Evolutionary conservation across 2,113 vertebrate genomes (phyloP), one percentile per base, ranked within the genome.

Genomic region (Phylloscopus trochiloides): DNA sequence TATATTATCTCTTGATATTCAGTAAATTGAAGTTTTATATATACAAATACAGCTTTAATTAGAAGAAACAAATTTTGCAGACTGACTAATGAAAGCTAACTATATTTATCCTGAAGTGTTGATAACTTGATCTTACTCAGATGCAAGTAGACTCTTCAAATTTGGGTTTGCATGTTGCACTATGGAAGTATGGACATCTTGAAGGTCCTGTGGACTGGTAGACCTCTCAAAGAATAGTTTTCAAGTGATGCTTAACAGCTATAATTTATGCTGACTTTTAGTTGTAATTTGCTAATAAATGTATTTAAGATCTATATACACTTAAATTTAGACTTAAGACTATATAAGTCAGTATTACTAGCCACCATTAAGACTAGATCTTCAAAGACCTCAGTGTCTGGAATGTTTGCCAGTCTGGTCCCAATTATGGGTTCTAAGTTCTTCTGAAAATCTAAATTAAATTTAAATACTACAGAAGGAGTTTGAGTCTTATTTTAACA

Each of bases 391-490:
- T 92, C 59, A n/a, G 7, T 52, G 48, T 89, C 92, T 92, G 91
- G 72, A 86, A 92, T 86, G 86, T 67, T 90, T 92, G 72, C 25
- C 88, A 90, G 76, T 93, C 77, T 91, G 82, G 66, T 62, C 73
- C 77, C 80, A 91, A 2, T 92, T 88, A 95, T 75, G 76, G 40
- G 68, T 81, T 89, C 68, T 83, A 83, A 71, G 63, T 73, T 84
- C 75, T 86, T 88, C 79, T 88, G 88, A 94, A 96, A 95, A 97
- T 95, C 79, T 85, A 59, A 88, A 74, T 96, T 81, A 34, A 38
- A 72, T 91, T 87, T 93, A 77, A 91, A 93, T 87, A 82, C 58
- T 83, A 58, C 42, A 91, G 55, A 75, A 91, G 50, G 72, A 84
- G 21, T n/a, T 91, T 52, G 47, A 92, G 26, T 48, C 77, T 91